Evolutionary conservation across 2,888 invertebrate species (phyloP).

Genomic region (Hoplodrina blanda): DNA sequence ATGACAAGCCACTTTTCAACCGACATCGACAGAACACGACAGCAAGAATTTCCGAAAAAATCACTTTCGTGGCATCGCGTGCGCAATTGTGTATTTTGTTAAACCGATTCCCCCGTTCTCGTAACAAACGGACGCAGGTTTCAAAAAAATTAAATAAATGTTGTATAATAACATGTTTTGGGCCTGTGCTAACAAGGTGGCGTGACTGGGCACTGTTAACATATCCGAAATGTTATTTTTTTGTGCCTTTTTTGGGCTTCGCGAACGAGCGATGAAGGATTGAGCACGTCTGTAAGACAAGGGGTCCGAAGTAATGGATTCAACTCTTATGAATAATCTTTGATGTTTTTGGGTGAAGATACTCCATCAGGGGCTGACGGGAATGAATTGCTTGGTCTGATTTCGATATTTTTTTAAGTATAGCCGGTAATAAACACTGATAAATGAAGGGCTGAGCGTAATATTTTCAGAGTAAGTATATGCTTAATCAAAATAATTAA

Average conservation of each 20-base stretch:
- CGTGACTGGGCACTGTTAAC: slow-evolving; percentile 89
- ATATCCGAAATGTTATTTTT: slow-evolving; percentile 76
- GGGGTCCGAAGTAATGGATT: slow-evolving; percentile 77
- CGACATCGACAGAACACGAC: slow-evolving; percentile 51
- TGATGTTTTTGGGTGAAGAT: slow-evolving; percentile 67
- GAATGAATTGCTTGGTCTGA: slow-evolving; percentile 65
- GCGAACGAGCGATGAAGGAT: slow-evolving; percentile 80
- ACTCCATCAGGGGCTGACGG: slow-evolving; percentile 65
- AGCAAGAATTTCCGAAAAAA: slow-evolving; percentile 59
- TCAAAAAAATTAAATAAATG: slow-evolving; percentile 87
- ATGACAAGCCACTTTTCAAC: slow-evolving; percentile 46
- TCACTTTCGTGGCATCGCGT: slow-evolving; percentile 75
- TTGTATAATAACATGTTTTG: slow-evolving; percentile 86
- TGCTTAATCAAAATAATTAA: slow-evolving; percentile 56
- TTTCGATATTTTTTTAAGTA: slow-evolving; percentile 61
- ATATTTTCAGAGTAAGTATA: slow-evolving; percentile 55
- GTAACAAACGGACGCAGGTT: slow-evolving; percentile 73
- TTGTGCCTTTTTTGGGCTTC: slow-evolving; percentile 65
- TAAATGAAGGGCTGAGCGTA: slow-evolving; percentile 49
- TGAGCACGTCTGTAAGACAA: slow-evolving; percentile 74
- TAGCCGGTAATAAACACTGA: slow-evolving; percentile 51
- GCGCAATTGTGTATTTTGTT: slow-evolving; percentile 82
- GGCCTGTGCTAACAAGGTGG: slow-evolving; percentile 82
- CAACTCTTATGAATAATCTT: slow-evolving; percentile 68
- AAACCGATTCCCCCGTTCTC: slow-evolving; percentile 75